These are phyloP conservation scores for Mixornis gularis DNA, from an alignment of 2,113 vertebrate species.

Conservation along the genomic window DNA sequence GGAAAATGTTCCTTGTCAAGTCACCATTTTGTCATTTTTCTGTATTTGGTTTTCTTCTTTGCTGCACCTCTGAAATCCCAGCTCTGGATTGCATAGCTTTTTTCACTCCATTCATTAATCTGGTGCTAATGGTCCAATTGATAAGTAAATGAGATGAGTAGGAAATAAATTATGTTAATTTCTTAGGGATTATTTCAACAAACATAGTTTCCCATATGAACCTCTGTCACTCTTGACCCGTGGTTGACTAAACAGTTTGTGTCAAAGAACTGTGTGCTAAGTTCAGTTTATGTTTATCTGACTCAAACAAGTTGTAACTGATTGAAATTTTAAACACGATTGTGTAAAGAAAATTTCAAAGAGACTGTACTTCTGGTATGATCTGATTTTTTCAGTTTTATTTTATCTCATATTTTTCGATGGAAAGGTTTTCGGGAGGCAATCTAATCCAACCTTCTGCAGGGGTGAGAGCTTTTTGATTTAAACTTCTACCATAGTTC, in stretches of 20 bases:
- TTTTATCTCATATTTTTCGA: background rate
- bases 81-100: background rate
- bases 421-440: background rate
- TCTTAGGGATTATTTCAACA: background rate
- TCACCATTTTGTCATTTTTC: background rate
- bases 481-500: background rate
- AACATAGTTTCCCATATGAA: background rate
- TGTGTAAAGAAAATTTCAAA: background rate
- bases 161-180: background rate
- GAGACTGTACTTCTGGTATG: background rate
- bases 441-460: background rate
- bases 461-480: background rate
- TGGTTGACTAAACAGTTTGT: background rate
- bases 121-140: background rate
- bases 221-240: background rate
- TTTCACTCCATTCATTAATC: background rate
- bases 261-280: background rate
- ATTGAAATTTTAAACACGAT: background rate
- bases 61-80: background rate
- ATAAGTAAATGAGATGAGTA: background rate
- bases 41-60: background rate
- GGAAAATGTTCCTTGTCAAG: background rate
- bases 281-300: background rate
- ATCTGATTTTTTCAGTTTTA: background rate
- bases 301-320: background rate